phyloP scores from a whole-genome alignment of 1,140 invertebrate genomes.

The Papilio aristodemus region DNA sequence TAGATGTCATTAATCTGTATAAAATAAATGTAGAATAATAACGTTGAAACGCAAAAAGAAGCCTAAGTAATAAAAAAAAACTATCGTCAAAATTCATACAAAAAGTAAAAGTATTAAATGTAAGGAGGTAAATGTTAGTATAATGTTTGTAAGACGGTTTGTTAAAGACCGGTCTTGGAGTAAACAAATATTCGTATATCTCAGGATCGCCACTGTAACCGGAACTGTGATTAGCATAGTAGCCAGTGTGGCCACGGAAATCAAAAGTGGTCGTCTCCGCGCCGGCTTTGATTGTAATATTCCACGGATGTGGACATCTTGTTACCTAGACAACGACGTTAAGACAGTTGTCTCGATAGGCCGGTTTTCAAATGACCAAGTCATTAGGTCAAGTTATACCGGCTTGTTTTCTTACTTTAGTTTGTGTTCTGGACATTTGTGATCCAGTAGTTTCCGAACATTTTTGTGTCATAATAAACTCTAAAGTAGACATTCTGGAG shows the following conservation, averaged over 20 bases:
- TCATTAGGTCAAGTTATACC: constrained; percentile 8
- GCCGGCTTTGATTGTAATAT: constrained; percentile 10
- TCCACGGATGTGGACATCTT: neutral
- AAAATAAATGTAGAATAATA: too few species aligned
- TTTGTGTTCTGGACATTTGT: neutral
- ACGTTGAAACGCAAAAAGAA: too few species aligned
- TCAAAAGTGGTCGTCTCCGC: constrained; percentile 41
- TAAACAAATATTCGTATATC: constrained; percentile 16
- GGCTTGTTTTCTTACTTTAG: constrained; percentile 2
- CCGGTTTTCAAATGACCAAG: constrained; percentile 20
- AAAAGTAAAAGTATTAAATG: too few species aligned
- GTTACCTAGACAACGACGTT: neutral
- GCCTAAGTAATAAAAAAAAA: too few species aligned
- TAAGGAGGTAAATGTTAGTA: neutral
- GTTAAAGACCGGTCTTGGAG: constrained; percentile 9
- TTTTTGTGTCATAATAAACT: too few species aligned
- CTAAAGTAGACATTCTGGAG: too few species aligned
- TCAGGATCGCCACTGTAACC: constrained; percentile 36
- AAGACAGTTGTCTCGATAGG: neutral
- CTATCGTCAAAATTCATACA: too few species aligned
- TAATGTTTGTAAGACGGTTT: constrained; percentile 8
- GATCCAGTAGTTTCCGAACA: too few species aligned
- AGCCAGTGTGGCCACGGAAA: constrained; percentile 42
- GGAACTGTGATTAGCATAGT: constrained; percentile 41
- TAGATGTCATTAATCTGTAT: too few species aligned